Evolutionary conservation across 1,140 invertebrate species (phyloP).

Genomic region (Pseudomyrmex cubaensis): DNA sequence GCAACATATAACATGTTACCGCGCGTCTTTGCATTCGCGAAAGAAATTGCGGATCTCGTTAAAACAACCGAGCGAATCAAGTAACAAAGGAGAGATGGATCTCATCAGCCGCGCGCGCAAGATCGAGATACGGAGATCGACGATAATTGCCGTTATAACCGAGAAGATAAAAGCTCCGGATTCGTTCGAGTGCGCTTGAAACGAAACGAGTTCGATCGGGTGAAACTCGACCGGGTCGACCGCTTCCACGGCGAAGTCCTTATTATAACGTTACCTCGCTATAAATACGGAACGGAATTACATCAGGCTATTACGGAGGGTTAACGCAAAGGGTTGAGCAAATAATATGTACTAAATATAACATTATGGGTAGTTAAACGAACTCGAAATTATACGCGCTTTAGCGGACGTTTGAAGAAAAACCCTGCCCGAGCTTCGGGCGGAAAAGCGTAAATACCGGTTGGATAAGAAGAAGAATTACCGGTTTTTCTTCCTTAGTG

Average conservation of each 20-base stretch:
- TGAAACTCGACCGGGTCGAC: slow-evolving; percentile 40
- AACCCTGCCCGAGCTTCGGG: neutral
- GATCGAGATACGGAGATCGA: slow-evolving; percentile 42
- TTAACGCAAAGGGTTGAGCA: slow-evolving; percentile 15
- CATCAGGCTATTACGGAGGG: slow-evolving; percentile 23
- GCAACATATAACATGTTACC: neutral
- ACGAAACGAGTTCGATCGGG: slow-evolving; percentile 47
- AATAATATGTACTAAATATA: slow-evolving; percentile 54
- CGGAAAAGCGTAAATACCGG: neutral
- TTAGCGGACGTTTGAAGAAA: slow-evolving; percentile 20
- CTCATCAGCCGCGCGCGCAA: no score
- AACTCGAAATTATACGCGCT: slow-evolving; percentile 29
- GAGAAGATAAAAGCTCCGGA: slow-evolving; percentile 13
- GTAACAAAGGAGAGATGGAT: neutral
- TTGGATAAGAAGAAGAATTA: neutral
- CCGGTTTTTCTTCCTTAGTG: neutral
- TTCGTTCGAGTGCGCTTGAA: slow-evolving; percentile 28
- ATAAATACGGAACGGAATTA: slow-evolving; percentile 52
- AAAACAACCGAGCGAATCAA: neutral
- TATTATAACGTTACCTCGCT: slow-evolving; percentile 60
- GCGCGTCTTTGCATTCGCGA: neutral
- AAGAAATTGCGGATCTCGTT: neutral
- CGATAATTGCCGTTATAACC: slow-evolving; percentile 34
- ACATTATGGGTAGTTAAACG: slow-evolving; percentile 35
- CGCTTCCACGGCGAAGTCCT: slow-evolving; percentile 28